Percentiles rank a stretch among this genome's conserved stretches.
phyloP scores from a whole-genome alignment of 1,140 invertebrate genomes.

The Brachionus sp. region DNA sequence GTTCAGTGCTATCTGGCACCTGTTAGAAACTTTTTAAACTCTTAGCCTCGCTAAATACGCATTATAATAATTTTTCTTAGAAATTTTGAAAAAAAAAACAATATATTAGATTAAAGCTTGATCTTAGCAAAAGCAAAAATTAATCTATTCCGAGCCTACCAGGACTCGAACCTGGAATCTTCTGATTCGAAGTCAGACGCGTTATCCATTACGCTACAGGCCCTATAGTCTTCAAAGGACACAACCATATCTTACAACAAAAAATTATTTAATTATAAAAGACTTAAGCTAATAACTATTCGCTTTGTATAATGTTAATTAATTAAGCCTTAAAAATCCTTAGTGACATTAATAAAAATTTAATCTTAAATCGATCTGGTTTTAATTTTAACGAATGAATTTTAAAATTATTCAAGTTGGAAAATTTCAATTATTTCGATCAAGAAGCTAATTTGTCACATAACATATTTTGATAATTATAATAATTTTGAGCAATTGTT shows the following conservation, averaged over 20 bases:
- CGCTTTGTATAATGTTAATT: background rate
- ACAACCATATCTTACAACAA: background rate
- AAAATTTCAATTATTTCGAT: background rate
- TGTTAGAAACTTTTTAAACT: background rate
- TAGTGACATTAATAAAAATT: background rate
- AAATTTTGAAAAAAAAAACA: too few relatives aligned
- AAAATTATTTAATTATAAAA: background rate
- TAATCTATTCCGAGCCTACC: slow-evolving; percentile 3
- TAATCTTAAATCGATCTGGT: too few relatives aligned
- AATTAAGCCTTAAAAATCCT: background rate
- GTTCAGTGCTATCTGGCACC: background rate
- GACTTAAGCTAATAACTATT: background rate
- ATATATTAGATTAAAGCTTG: too few relatives aligned
- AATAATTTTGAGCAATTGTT: background rate
- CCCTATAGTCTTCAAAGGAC: background rate
- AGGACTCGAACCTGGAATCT: slow-evolving; percentile 45
- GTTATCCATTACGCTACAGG: slow-evolving; percentile 45
- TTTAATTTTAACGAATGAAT: background rate
- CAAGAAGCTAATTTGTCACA: background rate
- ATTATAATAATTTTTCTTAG: too few relatives aligned
- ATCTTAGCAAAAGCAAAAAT: background rate
- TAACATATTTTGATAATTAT: background rate
- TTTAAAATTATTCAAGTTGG: background rate
- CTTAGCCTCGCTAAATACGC: too few relatives aligned
- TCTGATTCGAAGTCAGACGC: slow-evolving; percentile 46